Percentiles rank a stretch among this genome's conserved stretches.
phyloP scores from a whole-genome alignment of 1,140 invertebrate species.

The Drosophila sturtevanti region DNA sequence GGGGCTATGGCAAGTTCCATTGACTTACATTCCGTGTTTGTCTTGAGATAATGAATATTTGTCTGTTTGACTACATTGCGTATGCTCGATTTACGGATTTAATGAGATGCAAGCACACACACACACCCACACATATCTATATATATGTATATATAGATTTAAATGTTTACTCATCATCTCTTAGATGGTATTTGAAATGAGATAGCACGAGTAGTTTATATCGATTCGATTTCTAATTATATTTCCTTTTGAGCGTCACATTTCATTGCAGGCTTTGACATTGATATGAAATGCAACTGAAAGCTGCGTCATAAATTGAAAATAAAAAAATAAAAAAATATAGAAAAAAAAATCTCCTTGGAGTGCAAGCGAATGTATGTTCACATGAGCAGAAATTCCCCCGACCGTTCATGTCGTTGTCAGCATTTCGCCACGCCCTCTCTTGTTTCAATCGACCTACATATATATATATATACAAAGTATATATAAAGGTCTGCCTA shows the following conservation, averaged over 20 bases:
- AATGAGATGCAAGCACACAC: neutral
- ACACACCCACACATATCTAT: no score
- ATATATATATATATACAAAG: neutral
- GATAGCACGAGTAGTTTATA: neutral
- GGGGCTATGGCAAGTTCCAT: no score
- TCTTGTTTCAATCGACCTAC: constrained; percentile 15
- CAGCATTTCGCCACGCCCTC: neutral
- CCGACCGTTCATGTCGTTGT: neutral
- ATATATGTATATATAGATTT: neutral
- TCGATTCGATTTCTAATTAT: constrained; percentile 7
- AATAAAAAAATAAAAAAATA: neutral
- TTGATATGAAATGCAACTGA: constrained; percentile 6
- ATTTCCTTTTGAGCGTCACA: neutral
- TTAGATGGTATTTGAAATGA: neutral
- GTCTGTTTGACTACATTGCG: constrained; percentile 23
- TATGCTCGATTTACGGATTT: constrained; percentile 31
- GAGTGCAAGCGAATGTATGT: neutral
- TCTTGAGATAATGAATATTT: constrained; percentile 50
- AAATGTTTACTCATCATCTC: neutral
- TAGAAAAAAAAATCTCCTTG: neutral
- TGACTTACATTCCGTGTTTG: constrained; percentile 17
- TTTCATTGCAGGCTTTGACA: neutral
- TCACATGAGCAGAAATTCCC: neutral
- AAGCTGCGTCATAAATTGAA: neutral
- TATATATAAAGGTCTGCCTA: neutral